A percentile compares a stretch with the other conserved stretches of the same genome.
These are phyloP conservation scores for Megamerina dolium DNA, from an alignment of 2,888 invertebrate genomes.

Conservation along the genomic window DNA sequence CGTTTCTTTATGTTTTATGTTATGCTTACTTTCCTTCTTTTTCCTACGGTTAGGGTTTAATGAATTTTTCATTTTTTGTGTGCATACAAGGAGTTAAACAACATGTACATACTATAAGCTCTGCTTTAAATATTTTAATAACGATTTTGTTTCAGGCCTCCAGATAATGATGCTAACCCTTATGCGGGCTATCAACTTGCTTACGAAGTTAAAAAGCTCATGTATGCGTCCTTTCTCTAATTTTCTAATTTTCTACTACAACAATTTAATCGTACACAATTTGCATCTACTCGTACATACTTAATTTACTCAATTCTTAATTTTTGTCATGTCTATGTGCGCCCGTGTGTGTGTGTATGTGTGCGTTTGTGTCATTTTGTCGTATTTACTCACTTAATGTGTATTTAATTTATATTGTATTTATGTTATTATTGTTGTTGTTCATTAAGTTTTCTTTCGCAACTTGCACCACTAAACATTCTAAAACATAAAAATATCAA, in stretches of 20 bases:
- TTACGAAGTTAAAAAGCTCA: conserved; percentile 99
- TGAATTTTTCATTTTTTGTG: too few relatives aligned
- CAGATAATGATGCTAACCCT: conserved; percentile 83
- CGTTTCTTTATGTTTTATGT: too few relatives aligned
- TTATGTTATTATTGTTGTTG: too few relatives aligned
- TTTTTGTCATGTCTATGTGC: conserved; percentile 13
- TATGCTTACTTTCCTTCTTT: too few relatives aligned
- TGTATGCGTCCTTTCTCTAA: conserved; percentile 67
- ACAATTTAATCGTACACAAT: background rate
- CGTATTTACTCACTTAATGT: too few relatives aligned
- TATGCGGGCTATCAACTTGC: conserved; percentile 98
- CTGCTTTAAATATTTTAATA: conserved; percentile 26
- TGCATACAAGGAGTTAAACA: too few relatives aligned
- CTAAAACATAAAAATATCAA: too few relatives aligned
- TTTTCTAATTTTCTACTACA: conserved; percentile 16
- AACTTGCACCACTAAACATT: too few relatives aligned
- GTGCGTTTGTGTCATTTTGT: conserved; percentile 10
- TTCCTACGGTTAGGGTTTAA: too few relatives aligned
- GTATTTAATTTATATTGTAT: too few relatives aligned
- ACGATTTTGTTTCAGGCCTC: conserved; percentile 69
- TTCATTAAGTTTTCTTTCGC: too few relatives aligned
- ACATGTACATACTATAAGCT: too few relatives aligned
- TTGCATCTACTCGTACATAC: background rate
- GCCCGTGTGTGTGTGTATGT: conserved; percentile 12
- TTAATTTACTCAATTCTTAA: background rate